These are phyloP conservation scores for Oppia nitens DNA, from an alignment of 1,140 invertebrate genomes.

Conservation along the genomic window DNA sequence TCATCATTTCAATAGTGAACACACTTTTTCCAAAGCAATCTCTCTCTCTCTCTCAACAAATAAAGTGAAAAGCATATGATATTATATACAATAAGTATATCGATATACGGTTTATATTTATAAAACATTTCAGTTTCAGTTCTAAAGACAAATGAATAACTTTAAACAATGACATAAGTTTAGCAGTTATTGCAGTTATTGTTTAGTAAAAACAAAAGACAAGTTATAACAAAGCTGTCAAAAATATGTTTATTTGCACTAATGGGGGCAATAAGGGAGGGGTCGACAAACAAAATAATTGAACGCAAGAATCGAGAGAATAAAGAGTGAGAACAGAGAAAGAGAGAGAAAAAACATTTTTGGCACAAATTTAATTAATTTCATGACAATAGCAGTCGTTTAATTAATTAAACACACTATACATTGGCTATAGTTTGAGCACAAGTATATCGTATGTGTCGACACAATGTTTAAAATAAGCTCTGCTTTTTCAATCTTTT, in stretches of 20 bases:
- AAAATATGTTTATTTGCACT: constrained; percentile 1
- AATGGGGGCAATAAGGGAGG: neutral
- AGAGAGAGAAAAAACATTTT: constrained; percentile 7
- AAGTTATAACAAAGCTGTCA: constrained; percentile 4
- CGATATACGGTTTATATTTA: no score
- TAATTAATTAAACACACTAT: constrained; percentile 13
- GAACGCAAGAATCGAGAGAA: neutral
- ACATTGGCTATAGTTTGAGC: neutral
- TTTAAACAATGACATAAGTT: constrained; percentile 3
- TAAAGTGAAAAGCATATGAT: no score
- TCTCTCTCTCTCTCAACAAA: no score
- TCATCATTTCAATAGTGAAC: neutral
- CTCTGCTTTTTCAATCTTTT: neutral
- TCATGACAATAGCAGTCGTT: constrained; percentile 9
- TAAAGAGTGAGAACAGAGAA: constrained; percentile 1
- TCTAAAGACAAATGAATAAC: neutral
- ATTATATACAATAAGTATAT: no score
- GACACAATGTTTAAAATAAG: neutral
- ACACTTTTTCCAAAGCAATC: neutral
- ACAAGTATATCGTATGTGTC: neutral
- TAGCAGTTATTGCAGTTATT: neutral
- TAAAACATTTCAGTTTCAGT: no score
- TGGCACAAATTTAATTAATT: constrained; percentile 16
- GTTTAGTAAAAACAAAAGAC: constrained; percentile 3
- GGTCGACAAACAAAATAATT: neutral